Percentiles rank a stretch among this genome's conserved stretches.
These are phyloP conservation scores for Bombus sylvicola DNA, from an alignment of 1,140 invertebrate genomes.

Conservation along the genomic window DNA sequence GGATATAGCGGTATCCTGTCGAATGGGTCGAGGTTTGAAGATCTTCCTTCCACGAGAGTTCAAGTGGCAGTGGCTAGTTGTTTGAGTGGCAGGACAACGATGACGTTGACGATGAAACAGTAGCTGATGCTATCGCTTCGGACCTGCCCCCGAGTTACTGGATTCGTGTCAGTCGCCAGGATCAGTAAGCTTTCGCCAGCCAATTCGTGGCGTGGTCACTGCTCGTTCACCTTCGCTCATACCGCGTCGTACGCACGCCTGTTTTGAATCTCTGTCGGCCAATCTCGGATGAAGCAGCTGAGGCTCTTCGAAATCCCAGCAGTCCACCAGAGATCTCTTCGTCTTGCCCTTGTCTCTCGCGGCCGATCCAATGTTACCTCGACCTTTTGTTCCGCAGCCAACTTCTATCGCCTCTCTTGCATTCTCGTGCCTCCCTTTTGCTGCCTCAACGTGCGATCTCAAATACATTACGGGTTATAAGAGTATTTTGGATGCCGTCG, in stretches of 20 bases:
- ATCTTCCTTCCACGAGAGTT: conserved; percentile 1
- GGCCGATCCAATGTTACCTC: conserved; percentile 37
- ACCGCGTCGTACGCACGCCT: conserved; percentile 69
- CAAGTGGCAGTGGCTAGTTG: neutral
- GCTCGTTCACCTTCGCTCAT: conserved; percentile 79
- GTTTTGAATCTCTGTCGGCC: conserved; percentile 17
- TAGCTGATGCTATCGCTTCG: conserved; percentile 80
- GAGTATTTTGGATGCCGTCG: conserved; percentile 70
- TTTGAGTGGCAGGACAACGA: conserved; percentile 42
- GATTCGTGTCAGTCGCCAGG: conserved; percentile 82
- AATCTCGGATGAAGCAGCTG: conserved; percentile 35
- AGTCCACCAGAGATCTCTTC: conserved; percentile 7
- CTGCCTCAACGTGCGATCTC: conserved; percentile 72
- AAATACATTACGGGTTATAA: conserved; percentile 82
- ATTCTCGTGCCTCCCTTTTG: conserved; percentile 78
- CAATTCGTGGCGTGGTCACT: conserved; percentile 77
- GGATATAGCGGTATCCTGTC: conserved; percentile 9
- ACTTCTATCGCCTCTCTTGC: conserved; percentile 60
- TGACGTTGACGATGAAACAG: conserved; percentile 42
- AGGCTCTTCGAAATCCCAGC: conserved; percentile 34
- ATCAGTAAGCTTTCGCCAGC: conserved; percentile 81
- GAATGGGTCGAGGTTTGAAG: neutral
- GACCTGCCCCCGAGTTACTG: conserved; percentile 65
- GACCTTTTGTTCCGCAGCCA: conserved; percentile 39
- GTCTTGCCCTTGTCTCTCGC: conserved; percentile 43